phyloP scores from a whole-genome alignment of 2,888 invertebrate species.

The Arctia plantaginis region DNA sequence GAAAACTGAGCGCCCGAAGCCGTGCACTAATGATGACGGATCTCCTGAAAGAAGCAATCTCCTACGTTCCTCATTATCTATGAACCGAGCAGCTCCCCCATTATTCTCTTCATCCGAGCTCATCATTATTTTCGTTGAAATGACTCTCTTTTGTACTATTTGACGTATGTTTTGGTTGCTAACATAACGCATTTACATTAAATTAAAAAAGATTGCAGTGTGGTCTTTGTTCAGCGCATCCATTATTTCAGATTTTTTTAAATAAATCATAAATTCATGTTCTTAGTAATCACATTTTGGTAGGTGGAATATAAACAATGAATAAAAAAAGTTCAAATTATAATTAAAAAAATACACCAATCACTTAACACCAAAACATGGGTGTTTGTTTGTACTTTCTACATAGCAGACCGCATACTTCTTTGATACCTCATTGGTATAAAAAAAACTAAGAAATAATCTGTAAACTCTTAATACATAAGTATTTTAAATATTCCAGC shows the following conservation, averaged over 20 bases:
- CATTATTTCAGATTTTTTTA: not conserved
- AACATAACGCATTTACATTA: conserved; percentile 7
- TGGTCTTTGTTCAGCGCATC: not conserved
- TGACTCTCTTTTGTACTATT: conserved; percentile 54
- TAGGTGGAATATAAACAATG: not conserved
- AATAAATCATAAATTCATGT: not conserved
- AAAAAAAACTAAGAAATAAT: not conserved
- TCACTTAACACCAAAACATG: not conserved
- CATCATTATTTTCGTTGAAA: conserved; percentile 65
- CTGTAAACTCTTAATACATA: not conserved
- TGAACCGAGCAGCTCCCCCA: conserved; percentile 67
- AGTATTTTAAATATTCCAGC: too few relatives aligned
- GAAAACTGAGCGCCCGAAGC: conserved; percentile 78
- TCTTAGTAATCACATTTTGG: not conserved
- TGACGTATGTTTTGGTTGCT: conserved; percentile 28
- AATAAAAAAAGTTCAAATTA: not conserved
- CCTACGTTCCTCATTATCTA: conserved; percentile 78
- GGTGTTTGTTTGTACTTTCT: not conserved
- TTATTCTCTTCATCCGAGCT: conserved; percentile 66
- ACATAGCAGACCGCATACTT: not conserved
- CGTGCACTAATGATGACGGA: conserved; percentile 81
- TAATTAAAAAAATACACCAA: not conserved
- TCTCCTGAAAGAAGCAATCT: conserved; percentile 76
- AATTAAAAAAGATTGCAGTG: not conserved
- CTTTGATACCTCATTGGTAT: not conserved